Evolutionary conservation across 2,888 invertebrate species (phyloP), one percentile per base, ranked within the genome.

Genomic region (Pilophorus perplexus): DNA sequence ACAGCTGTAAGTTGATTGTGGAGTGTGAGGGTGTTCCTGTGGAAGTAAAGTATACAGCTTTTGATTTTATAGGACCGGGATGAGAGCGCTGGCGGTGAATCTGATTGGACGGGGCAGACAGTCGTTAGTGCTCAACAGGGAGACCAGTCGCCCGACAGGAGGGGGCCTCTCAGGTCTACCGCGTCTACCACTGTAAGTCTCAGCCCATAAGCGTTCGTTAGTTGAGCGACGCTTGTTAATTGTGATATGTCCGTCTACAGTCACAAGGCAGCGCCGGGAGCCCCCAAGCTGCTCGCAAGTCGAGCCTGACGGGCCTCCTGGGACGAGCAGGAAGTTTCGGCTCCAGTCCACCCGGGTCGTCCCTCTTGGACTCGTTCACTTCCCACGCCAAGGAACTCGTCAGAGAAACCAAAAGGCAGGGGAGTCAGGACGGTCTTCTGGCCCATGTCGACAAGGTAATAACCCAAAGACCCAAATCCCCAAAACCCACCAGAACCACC

Each of bases 401-500:
- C 1, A 82, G 88, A 52, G 93, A 93, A 76, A 91, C 92, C 0
- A 91, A 90, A 0, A 80, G 92, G 1, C 93, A 93, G 76, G 89
- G 89, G 76, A 92, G 92, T 74, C 93, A 93, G 76, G 93, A 93
- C 76, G 92, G 92, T 23, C 75, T 92, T 3, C 79, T 93, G 6
- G 90, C 92, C 1, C 93, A 93, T 70, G 89, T 93, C 84, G 93
- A 93, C 74, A 93, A 93, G 85, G 90, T 92, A 79, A 70, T 16
- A 33, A 18, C n/a, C n/a, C n/a, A n/a, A n/a, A n/a, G n/a, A n/a
- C n/a, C 12, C 8, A 12, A 22, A 55, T 55, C 14, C n/a, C n/a
- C n/a, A n/a, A n/a, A n/a, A n/a, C n/a, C n/a, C n/a, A n/a, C n/a
- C n/a, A n/a, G n/a, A n/a, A n/a, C n/a, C n/a, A n/a, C n/a, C n/a